Percentiles rank a stretch among this genome's conserved stretches.
Evolutionary conservation across 2,797 vertebrate genomes (phyloP).

Genomic region (Atherinosoma microstoma): DNA sequence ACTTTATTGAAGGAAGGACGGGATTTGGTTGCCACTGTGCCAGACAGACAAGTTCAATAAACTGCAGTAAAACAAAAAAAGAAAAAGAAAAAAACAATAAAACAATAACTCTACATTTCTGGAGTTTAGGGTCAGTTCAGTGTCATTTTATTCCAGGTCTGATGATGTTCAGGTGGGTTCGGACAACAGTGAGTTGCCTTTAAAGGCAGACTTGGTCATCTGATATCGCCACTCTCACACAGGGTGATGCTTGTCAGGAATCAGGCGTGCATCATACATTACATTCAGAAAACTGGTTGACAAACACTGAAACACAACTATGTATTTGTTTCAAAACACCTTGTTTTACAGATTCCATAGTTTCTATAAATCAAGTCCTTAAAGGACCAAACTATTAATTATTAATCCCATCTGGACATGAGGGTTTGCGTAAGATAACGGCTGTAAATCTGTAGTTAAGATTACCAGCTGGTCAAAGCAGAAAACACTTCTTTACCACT

Average conservation of each 20-base stretch:
- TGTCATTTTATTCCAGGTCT: slow-evolving; percentile 46
- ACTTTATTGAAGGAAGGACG: background rate
- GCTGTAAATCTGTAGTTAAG: background rate
- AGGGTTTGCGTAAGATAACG: background rate
- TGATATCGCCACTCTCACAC: slow-evolving; percentile 30
- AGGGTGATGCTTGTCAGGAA: background rate
- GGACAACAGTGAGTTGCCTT: slow-evolving; percentile 80
- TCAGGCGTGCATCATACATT: background rate
- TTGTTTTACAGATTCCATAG: too few species aligned
- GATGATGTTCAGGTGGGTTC: slow-evolving; percentile 60
- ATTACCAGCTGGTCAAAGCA: background rate
- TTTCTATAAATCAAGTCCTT: too few species aligned
- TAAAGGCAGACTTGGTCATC: slow-evolving; percentile 64
- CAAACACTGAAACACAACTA: too few species aligned
- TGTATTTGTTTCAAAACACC: too few species aligned
- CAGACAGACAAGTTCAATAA: slow-evolving; percentile 6
- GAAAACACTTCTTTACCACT: too few species aligned
- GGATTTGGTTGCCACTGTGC: background rate
- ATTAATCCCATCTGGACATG: too few species aligned
- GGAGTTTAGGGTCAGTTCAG: background rate
- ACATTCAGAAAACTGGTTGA: too few species aligned
- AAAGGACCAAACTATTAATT: too few species aligned
- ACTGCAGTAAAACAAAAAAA: background rate
- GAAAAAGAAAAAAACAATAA: background rate
- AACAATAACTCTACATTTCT: background rate